These are phyloP conservation scores for Hydropotes inermis DNA, from an alignment of 2,113 vertebrate genomes.

Conservation along the genomic window DNA sequence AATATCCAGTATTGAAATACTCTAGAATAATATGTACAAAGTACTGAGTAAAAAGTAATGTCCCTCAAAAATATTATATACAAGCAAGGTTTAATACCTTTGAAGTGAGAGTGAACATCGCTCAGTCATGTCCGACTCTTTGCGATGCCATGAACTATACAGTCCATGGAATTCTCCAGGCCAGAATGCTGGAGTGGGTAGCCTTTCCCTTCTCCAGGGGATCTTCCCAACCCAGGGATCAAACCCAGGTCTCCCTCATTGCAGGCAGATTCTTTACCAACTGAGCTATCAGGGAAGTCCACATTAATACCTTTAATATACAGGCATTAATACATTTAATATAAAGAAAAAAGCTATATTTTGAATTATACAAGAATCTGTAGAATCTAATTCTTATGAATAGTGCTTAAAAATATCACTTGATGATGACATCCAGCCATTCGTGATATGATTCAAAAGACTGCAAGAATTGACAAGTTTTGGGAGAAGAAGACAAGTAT, in stretches of 20 bases:
- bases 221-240: background rate
- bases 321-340: background rate
- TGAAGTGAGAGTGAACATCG: background rate
- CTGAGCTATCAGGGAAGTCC: background rate
- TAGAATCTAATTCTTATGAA: background rate
- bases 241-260: background rate
- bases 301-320: background rate
- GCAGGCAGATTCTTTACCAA: background rate
- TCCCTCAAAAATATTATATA: background rate
- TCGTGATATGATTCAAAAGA: background rate
- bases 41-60: background rate
- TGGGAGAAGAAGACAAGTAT: background rate
- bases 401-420: background rate
- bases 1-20: background rate
- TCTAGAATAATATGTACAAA: background rate
- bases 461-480: background rate
- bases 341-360: background rate
- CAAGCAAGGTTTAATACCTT: background rate
- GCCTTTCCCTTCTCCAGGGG: background rate
- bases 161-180: background rate
- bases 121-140: fast-evolving
- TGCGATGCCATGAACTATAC: background rate
- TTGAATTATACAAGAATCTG: background rate
- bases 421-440: background rate
- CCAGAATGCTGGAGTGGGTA: background rate